Percentiles rank a stretch among this genome's conserved stretches.
phyloP scores from a whole-genome alignment of 2,888 invertebrate species.

The Brachyptera putata region DNA sequence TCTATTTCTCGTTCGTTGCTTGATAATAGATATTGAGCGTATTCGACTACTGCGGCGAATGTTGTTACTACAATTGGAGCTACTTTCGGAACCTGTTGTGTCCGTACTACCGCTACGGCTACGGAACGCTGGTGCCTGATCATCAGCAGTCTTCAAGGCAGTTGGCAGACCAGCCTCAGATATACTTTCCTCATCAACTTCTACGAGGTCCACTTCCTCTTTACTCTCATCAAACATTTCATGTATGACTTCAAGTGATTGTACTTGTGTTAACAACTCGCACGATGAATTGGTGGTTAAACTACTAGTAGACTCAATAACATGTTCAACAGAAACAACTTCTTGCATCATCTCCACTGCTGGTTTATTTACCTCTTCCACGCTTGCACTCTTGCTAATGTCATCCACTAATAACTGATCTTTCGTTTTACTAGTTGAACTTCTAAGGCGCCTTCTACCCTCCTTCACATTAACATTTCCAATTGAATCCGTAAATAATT shows the following conservation, averaged over 20 bases:
- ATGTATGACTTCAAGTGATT: not conserved
- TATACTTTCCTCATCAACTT: not conserved
- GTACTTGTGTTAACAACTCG: too few species aligned
- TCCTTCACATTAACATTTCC: too few species aligned
- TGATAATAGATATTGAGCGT: conserved; percentile 67
- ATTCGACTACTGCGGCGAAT: conserved; percentile 42
- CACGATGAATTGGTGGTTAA: too few species aligned
- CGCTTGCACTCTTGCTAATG: too few species aligned
- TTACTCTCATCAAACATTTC: not conserved
- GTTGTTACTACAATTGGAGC: conserved; percentile 43
- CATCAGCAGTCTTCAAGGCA: not conserved
- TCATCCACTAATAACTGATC: not conserved
- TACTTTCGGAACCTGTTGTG: conserved; percentile 44
- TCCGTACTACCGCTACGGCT: conserved; percentile 44
- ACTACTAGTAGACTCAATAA: not conserved
- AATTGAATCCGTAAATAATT: too few species aligned
- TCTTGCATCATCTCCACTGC: not conserved
- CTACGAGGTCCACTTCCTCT: not conserved
- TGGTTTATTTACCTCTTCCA: not conserved
- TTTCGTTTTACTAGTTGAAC: not conserved
- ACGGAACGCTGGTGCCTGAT: conserved; percentile 40
- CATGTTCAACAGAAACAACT: not conserved
- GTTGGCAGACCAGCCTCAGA: too few species aligned
- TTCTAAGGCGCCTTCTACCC: not conserved
- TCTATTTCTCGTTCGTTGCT: conserved; percentile 47